Percentiles rank a stretch among this genome's conserved stretches.
phyloP scores from a whole-genome alignment of 1,140 invertebrate species.

The Anoplolepis gracilipes region DNA sequence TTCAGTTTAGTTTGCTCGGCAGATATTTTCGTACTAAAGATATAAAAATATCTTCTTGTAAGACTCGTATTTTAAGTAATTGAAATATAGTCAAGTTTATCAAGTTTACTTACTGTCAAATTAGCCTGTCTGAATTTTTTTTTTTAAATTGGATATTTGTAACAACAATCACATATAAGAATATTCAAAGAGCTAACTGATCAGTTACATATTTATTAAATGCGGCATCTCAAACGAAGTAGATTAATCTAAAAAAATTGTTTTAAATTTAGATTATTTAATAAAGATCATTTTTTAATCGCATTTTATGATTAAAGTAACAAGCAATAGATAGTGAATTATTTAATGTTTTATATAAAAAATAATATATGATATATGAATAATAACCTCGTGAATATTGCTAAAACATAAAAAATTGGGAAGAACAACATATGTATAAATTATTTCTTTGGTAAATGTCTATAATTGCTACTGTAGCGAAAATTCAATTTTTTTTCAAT shows the following conservation, averaged over 20 bases:
- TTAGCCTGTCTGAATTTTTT: slow-evolving; percentile 49
- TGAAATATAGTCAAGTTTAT: slow-evolving; percentile 16
- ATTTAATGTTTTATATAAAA: background rate
- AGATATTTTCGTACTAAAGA: too few species aligned
- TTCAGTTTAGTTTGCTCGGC: background rate
- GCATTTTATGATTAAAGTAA: background rate
- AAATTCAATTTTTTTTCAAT: too few species aligned
- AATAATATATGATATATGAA: slow-evolving; percentile 1
- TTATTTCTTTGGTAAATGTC: too few species aligned
- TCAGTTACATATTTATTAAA: background rate
- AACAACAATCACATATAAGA: background rate
- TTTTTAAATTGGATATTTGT: background rate
- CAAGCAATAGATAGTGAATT: background rate
- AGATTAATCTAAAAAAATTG: background rate
- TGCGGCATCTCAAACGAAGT: background rate
- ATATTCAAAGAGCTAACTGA: background rate
- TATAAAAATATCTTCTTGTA: background rate
- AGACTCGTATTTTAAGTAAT: slow-evolving; percentile 12
- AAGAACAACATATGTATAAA: too few species aligned
- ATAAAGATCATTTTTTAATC: background rate
- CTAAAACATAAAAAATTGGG: background rate
- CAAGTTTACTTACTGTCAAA: slow-evolving; percentile 32
- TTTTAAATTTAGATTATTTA: slow-evolving; percentile 5
- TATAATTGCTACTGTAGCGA: too few species aligned
- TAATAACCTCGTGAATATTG: background rate